Conservation (phyloP, 1,140 invertebrate species). For the Eurytemora carolleeae region DNA sequence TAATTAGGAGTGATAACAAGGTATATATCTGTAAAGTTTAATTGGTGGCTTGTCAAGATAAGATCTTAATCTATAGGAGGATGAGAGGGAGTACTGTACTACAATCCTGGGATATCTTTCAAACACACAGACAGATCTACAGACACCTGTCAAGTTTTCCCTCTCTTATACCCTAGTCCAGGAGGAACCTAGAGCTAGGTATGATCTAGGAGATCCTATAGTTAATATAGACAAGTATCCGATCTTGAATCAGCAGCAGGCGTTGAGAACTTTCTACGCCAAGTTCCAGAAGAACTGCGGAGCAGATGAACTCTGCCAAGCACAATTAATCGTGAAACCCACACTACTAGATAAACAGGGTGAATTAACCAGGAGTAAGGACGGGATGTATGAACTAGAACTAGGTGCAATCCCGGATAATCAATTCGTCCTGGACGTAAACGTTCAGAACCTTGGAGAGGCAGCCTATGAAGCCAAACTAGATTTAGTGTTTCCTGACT, state of each 20-base stretch:
- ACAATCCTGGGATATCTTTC: conserved; percentile 1
- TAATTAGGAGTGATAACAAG: too few relatives aligned
- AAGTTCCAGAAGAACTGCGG: conserved; percentile 85
- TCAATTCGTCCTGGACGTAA: conserved; percentile 51
- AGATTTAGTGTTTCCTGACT: conserved; percentile 52
- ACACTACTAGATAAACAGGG: conserved; percentile 24
- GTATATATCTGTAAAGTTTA: too few relatives aligned
- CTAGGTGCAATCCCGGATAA: conserved; percentile 23
- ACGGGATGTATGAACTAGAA: conserved; percentile 14
- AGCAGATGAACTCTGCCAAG: conserved; percentile 65
- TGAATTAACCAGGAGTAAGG: background rate
- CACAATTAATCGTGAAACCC: conserved; percentile 50
- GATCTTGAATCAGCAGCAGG: conserved; percentile 67
- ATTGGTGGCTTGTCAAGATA: too few relatives aligned
- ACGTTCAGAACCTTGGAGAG: conserved; percentile 54
- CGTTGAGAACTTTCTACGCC: conserved; percentile 54
- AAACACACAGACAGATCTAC: conserved; percentile 24
- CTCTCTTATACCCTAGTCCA: conserved; percentile 61
- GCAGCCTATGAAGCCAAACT: conserved; percentile 75
- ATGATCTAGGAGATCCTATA: conserved; percentile 31
- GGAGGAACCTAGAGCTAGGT: conserved; percentile 30
- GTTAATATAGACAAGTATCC: conserved; percentile 57
- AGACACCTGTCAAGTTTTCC: conserved; percentile 37
- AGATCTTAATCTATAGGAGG: background rate
- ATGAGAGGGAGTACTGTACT: background rate